Conservation (phyloP, 2,113 vertebrate species). For the Phalacrocorax aristotelis region DNA sequence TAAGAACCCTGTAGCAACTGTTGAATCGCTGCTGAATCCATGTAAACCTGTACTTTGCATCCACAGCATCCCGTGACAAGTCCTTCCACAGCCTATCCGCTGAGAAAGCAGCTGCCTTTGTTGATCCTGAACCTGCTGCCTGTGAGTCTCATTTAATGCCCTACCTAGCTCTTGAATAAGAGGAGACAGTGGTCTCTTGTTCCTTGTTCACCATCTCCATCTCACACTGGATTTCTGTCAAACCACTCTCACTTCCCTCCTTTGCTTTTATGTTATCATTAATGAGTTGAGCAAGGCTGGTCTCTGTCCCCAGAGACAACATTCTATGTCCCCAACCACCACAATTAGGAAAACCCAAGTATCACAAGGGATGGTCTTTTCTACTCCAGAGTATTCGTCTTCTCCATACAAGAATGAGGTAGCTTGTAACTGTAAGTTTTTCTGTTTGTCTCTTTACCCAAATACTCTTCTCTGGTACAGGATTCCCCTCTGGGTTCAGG, state of each 20-base stretch:
- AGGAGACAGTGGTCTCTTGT: background rate
- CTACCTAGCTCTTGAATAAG: background rate
- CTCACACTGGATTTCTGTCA: background rate
- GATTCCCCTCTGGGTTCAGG: background rate
- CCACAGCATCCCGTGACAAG: background rate
- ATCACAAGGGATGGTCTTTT: background rate
- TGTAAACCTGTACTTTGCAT: background rate
- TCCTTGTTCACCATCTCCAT: background rate
- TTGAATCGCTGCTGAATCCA: background rate
- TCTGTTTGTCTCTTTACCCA: background rate
- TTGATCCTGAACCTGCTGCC: background rate
- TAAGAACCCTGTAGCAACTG: background rate
- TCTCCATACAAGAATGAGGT: background rate
- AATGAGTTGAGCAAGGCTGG: background rate
- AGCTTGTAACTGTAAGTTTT: background rate
- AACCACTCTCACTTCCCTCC: background rate
- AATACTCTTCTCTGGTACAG: background rate
- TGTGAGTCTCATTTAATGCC: background rate
- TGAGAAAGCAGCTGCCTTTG: background rate
- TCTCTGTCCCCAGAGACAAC: background rate
- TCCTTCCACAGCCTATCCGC: background rate
- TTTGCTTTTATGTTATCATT: background rate
- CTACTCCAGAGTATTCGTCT: background rate
- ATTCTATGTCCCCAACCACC: background rate
- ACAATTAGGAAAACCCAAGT: background rate